Percentiles rank a stretch among this genome's conserved stretches.
Conservation (phyloP, 1,140 invertebrate species). For the Atta colombica region DNA sequence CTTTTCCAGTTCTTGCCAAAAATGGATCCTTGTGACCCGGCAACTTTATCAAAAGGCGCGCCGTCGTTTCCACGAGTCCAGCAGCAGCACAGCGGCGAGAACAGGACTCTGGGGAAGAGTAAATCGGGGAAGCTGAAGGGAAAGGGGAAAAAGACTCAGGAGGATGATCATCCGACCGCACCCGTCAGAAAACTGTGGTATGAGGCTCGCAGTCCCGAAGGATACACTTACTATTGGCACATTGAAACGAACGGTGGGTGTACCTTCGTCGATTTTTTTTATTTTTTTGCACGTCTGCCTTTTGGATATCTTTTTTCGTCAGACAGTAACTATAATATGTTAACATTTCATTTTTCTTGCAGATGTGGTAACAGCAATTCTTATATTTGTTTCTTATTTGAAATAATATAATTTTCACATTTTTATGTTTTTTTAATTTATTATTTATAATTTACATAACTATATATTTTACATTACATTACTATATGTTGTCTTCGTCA, state of each 20-base stretch:
- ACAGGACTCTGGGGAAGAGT: constrained; percentile 82
- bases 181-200: constrained; percentile 88
- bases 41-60: constrained; percentile 31
- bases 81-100: constrained; percentile 79
- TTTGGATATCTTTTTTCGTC: background rate
- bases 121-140: constrained; percentile 80
- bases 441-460: constrained; percentile 8
- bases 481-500: background rate
- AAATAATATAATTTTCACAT: background rate
- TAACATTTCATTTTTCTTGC: constrained; percentile 31
- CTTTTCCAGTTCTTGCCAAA: constrained; percentile 73
- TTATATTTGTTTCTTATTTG: background rate
- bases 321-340: background rate
- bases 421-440: background rate
- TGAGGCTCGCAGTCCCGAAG: constrained; percentile 90
- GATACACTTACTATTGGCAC: constrained; percentile 93
- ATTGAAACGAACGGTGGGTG: constrained; percentile 91
- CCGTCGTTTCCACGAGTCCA: constrained; percentile 54
- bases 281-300: background rate
- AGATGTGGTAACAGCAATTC: background rate
- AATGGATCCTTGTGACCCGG: constrained; percentile 81
- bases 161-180: constrained; percentile 77
- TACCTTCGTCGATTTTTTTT: constrained; percentile 16
- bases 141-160: constrained; percentile 83
- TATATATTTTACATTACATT: background rate